A percentile compares a stretch with the other conserved stretches of the same genome.
These are phyloP conservation scores for Typhlomys cinereus DNA, from an alignment of 2,113 vertebrate genomes.

Conservation along the genomic window DNA sequence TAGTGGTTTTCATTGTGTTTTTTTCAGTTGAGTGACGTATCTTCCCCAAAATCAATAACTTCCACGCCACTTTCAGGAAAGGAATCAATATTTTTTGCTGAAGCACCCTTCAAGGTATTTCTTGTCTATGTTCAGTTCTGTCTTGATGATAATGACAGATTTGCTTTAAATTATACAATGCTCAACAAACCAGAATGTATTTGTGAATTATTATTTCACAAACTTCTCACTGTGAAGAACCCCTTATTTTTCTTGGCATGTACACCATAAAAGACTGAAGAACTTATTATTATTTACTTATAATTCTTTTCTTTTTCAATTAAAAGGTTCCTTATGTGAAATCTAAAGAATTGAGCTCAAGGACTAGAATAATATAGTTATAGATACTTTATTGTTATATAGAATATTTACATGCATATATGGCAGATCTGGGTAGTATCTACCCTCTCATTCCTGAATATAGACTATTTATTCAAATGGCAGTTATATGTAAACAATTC, in stretches of 20 bases:
- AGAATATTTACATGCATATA: too few species aligned
- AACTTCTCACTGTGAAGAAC: neutral
- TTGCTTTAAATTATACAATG: neutral
- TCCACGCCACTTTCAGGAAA: slow-evolving; percentile 88
- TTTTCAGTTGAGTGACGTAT: slow-evolving; percentile 85
- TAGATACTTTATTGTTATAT: too few species aligned
- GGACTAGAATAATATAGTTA: neutral
- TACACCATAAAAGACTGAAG: neutral
- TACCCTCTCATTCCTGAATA: neutral
- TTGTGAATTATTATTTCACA: neutral
- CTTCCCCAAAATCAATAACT: slow-evolving; percentile 85
- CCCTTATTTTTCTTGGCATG: neutral
- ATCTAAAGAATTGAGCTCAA: neutral
- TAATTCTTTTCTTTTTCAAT: neutral
- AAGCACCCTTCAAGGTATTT: slow-evolving; percentile 85
- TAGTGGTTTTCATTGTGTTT: slow-evolving; percentile 6
- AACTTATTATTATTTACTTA: slow-evolving; percentile 30
- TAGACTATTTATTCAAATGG: neutral
- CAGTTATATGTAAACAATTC: neutral
- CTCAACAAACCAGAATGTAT: neutral
- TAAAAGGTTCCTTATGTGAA: neutral
- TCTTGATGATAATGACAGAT: neutral
- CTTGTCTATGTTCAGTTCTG: neutral
- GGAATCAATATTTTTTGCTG: slow-evolving; percentile 85
- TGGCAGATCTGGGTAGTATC: neutral